These are phyloP conservation scores for Fistularia tabacaria DNA, from an alignment of 2,797 vertebrate genomes.

Conservation along the genomic window DNA sequence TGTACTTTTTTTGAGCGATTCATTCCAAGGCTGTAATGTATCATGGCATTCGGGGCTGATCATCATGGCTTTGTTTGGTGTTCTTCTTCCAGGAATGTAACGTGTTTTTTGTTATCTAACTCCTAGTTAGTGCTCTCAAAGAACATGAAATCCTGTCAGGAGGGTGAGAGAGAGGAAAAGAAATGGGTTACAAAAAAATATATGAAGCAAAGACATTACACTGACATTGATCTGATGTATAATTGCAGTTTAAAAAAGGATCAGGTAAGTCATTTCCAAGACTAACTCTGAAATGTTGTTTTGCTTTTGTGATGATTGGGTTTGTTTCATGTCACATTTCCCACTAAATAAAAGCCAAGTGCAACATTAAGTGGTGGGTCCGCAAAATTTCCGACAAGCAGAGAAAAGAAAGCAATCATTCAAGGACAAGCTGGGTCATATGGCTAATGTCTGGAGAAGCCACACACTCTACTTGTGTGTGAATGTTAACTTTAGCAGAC, in stretches of 20 bases:
- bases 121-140: constrained; percentile 71
- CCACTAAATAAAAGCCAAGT: constrained; percentile 29
- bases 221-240: neutral
- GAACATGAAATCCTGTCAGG: constrained; percentile 79
- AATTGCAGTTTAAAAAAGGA: constrained; percentile 1
- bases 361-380: constrained; percentile 29
- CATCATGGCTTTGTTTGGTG: constrained; percentile 42
- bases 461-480: too few species aligned
- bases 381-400: constrained; percentile 11
- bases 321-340: constrained; percentile 25
- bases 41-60: constrained; percentile 36
- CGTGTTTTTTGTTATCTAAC: constrained; percentile 15
- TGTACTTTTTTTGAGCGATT: constrained; percentile 15
- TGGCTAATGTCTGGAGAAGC: neutral
- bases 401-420: constrained; percentile 8
- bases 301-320: constrained; percentile 22
- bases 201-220: neutral
- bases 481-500: too few species aligned
- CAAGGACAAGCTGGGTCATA: neutral
- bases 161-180: constrained; percentile 1
- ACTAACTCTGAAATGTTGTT: constrained; percentile 22
- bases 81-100: constrained; percentile 43
- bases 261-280: neutral
- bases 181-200: neutral
- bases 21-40: constrained; percentile 33